phyloP scores from a whole-genome alignment of 2,113 vertebrate genomes.

The Epinephelus cyanopodus region DNA sequence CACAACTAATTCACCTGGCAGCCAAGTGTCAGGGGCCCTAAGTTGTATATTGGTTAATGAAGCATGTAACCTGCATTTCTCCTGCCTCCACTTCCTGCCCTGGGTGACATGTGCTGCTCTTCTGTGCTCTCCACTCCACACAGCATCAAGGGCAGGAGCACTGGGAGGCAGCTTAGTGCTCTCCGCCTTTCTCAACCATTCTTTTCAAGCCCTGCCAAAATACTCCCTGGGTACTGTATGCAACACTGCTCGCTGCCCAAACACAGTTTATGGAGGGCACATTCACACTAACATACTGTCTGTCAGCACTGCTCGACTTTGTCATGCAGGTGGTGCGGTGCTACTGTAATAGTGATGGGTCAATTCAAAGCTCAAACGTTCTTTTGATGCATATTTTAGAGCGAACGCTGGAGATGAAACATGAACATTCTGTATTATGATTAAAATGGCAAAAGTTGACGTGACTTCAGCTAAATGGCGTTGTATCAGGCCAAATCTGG shows the following conservation, averaged over 20 bases:
- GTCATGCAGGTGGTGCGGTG: constrained; percentile 30
- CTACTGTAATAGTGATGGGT: constrained; percentile 24
- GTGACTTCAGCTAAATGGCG: no score
- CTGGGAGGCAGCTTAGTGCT: constrained; percentile 65
- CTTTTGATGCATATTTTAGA: background rate
- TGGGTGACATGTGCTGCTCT: constrained; percentile 63
- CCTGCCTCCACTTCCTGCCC: constrained; percentile 57
- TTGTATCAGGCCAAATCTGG: no score
- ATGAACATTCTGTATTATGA: no score
- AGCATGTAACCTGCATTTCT: constrained; percentile 70
- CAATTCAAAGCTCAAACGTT: constrained; percentile 23
- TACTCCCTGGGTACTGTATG: constrained; percentile 53
- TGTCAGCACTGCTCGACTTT: constrained; percentile 24
- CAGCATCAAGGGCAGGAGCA: constrained; percentile 70
- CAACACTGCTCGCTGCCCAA: constrained; percentile 48
- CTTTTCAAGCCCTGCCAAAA: constrained; percentile 71
- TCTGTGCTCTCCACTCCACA: constrained; percentile 62
- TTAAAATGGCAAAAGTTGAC: no score
- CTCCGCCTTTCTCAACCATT: constrained; percentile 61
- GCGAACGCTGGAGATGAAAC: no score
- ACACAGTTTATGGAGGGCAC: constrained; percentile 59
- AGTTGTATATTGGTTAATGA: constrained; percentile 70
- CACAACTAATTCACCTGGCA: constrained; percentile 65
- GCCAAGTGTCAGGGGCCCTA: constrained; percentile 48
- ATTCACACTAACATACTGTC: constrained; percentile 30